Percentiles rank a stretch among this genome's conserved stretches.
Conservation (phyloP, 1,140 invertebrate genomes). For the Drosophila athabasca region DNA sequence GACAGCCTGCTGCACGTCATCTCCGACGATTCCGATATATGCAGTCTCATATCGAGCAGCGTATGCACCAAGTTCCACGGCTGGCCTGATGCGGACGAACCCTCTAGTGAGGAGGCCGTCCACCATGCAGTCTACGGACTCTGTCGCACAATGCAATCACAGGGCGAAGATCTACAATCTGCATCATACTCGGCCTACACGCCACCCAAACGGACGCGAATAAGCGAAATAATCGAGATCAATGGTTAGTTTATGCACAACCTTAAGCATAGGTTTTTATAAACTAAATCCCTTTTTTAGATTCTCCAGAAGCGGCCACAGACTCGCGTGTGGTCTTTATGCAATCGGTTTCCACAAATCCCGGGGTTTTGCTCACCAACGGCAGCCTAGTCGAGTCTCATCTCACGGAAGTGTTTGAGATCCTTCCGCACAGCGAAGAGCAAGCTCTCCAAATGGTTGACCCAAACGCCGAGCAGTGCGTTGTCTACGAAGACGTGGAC, state of each 20-base stretch:
- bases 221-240: slow-evolving; percentile 36
- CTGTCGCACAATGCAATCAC: background rate
- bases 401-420: slow-evolving; percentile 2
- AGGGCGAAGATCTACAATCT: slow-evolving; percentile 4
- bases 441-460: slow-evolving; percentile 3
- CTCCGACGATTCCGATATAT: slow-evolving; percentile 59
- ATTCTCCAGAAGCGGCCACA: slow-evolving; percentile 28
- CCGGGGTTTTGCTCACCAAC: slow-evolving; percentile 41
- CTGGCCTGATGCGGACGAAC: slow-evolving; percentile 34
- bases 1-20: slow-evolving; percentile 60
- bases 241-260: slow-evolving; percentile 16
- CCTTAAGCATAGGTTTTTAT: background rate
- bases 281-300: slow-evolving; percentile 12
- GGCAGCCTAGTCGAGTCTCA: slow-evolving; percentile 8
- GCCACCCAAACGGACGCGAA: slow-evolving; percentile 14
- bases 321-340: slow-evolving; percentile 19
- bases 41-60: slow-evolving; percentile 55
- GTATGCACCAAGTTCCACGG: slow-evolving; percentile 42
- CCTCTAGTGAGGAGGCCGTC: background rate
- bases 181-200: slow-evolving; percentile 8
- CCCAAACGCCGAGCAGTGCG: slow-evolving; percentile 15
- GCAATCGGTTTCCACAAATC: slow-evolving; percentile 15
- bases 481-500: slow-evolving; percentile 54
- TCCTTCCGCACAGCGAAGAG: background rate
- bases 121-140: slow-evolving; percentile 32